Evolutionary conservation across 2,797 vertebrate species (phyloP).

Genomic region (Phoxinus dragarum): DNA sequence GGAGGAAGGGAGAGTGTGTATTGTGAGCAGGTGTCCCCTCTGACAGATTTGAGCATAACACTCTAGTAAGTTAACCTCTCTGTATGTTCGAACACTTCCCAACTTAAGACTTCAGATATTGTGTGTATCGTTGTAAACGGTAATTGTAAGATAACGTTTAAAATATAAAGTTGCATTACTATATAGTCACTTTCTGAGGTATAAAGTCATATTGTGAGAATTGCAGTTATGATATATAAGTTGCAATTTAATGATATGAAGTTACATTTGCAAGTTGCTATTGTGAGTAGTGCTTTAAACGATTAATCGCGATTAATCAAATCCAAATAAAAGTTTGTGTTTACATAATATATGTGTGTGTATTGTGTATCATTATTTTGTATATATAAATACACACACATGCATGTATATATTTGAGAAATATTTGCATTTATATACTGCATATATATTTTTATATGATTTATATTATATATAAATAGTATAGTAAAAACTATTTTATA

Average conservation of each 20-base stretch:
- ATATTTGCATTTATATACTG: too few relatives aligned
- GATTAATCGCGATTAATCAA: too few relatives aligned
- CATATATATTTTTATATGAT: too few relatives aligned
- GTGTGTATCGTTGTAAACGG: background rate
- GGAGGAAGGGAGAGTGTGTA: slow-evolving; percentile 13
- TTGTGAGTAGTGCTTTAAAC: too few relatives aligned
- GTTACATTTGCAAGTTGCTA: background rate
- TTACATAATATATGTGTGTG: too few relatives aligned
- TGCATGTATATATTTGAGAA: too few relatives aligned
- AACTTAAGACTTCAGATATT: background rate
- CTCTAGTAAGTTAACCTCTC: background rate
- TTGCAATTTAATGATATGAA: background rate
- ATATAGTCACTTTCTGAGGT: background rate
- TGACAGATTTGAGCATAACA: slow-evolving; percentile 10
- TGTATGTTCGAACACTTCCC: background rate
- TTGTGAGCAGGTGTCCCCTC: slow-evolving; percentile 48
- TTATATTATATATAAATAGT: too few relatives aligned
- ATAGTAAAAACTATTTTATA: too few relatives aligned
- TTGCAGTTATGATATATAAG: background rate
- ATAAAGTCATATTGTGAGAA: background rate
- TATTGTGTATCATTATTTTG: too few relatives aligned
- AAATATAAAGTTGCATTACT: background rate
- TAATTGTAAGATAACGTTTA: background rate
- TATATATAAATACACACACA: too few relatives aligned
- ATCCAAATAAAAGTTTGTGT: too few relatives aligned